A percentile compares a stretch with the other conserved stretches of the same genome.
Evolutionary conservation across 2,888 invertebrate species (phyloP).

Genomic region (Melanchra persicariae): DNA sequence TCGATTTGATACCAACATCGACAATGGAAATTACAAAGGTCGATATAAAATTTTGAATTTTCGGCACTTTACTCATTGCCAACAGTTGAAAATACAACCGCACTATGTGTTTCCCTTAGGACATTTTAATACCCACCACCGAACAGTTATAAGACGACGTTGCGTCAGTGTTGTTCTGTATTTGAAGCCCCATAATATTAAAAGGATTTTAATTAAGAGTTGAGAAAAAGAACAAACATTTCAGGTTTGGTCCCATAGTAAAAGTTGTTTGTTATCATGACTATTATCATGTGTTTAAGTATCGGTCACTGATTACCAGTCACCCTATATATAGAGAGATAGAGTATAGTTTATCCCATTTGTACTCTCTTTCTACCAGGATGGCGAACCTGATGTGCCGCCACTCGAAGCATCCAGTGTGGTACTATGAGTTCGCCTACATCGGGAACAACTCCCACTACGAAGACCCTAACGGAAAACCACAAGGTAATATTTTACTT

Average conservation of each 20-base stretch:
- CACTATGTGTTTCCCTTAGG: background rate
- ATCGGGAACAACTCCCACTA: conserved; percentile 91
- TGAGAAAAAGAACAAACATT: no score
- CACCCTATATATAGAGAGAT: no score
- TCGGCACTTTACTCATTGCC: background rate
- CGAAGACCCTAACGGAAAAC: conserved; percentile 88
- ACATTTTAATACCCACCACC: background rate
- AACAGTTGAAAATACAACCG: background rate
- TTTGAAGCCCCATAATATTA: background rate
- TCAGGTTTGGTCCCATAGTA: no score
- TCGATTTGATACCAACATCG: no score
- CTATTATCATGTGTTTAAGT: no score
- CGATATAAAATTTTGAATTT: background rate
- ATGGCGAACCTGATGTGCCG: conserved; percentile 91
- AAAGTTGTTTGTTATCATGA: no score
- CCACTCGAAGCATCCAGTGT: conserved; percentile 90
- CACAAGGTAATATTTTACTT: conserved; percentile 82
- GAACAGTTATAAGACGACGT: background rate
- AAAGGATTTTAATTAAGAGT: background rate
- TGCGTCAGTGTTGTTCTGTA: background rate
- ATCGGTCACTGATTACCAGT: no score
- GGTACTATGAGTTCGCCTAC: conserved; percentile 92
- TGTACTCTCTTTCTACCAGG: conserved; percentile 67
- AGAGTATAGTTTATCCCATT: no score
- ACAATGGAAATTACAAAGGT: background rate